Conservation (phyloP, 2,797 vertebrate species). For the Melanotaenia pygmaea region DNA sequence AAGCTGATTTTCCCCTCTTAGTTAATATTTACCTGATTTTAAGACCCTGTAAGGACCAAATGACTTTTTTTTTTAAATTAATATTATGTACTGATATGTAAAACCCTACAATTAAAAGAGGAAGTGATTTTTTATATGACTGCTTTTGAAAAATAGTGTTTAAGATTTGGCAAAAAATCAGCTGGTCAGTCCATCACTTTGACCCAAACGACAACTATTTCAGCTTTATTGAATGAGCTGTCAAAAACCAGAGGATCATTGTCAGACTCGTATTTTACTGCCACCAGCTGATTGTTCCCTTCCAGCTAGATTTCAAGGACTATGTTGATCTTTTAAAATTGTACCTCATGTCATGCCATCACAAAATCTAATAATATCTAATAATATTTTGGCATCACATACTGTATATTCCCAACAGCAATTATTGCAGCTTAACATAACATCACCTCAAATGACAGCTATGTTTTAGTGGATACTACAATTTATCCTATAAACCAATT, state of each 20-base stretch:
- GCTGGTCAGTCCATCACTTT: background rate
- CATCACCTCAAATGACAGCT: background rate
- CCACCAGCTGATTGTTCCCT: background rate
- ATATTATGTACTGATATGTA: too few species aligned
- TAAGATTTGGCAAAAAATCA: background rate
- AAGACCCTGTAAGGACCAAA: background rate
- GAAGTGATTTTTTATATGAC: background rate
- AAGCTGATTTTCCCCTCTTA: background rate
- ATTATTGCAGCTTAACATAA: background rate
- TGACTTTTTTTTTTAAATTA: background rate
- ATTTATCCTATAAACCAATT: background rate
- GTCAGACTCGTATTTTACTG: background rate
- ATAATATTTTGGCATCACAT: background rate
- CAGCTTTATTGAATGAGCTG: background rate
- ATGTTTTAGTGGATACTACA: too few species aligned
- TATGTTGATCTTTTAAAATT: background rate
- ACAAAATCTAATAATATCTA: background rate
- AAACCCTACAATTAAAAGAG: too few species aligned
- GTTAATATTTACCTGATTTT: background rate
- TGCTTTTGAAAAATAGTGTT: background rate
- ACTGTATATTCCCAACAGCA: background rate
- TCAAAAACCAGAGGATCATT: background rate
- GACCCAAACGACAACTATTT: background rate
- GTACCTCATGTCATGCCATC: background rate
- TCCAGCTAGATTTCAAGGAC: background rate